Base-by-base conservation (phyloP, 1,140 invertebrate species). In the Eupeodes corollae region DNA sequence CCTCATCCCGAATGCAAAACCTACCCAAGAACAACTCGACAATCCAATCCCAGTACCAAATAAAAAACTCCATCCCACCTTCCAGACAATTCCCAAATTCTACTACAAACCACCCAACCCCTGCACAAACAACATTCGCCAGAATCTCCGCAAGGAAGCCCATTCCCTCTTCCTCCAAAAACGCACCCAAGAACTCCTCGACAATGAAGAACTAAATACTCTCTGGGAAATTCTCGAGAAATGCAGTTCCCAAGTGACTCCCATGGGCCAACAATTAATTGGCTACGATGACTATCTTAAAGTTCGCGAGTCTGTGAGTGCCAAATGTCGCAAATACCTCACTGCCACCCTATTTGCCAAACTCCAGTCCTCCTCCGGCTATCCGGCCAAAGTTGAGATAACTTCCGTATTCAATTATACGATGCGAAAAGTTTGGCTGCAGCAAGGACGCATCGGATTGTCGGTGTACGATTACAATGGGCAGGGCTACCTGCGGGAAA, bases 401-500 rank as follows among this genome's bases (percentile, higher is more conserved):
- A 79, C 82, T 63, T 84, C 88, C 9, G 75, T 97, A 38, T 96
- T 95, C 64, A 95, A 95, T 58, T 97, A 96, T 68, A 83, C 92
- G 0, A 95, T 97, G 89, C 75, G 88, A 15, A 90, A 94, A 69
- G 85, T 92, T 5, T 96, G 91, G 91, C 69, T 94, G 8, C 84
- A 90, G 59, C 91, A 97, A 68, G 95, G 91, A 1, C 74, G 91
- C 59, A 91, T 97, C 52, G 90, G 89, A 1, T 72, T 97, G 6
- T 93, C 91, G 0, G 71, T 96, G 6, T 97, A 95, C 68, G 94
- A 98, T 74, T 83, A 86, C 6, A 83, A 84, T 13, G 94, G 93
- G 1, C 86, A 91, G 59, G 93, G 94, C 14, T 96, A 88, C 69
- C 74, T 97, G 1, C 81, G 84, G 52, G 91, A 96, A 76, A 76